Evolutionary conservation across 2,888 invertebrate species (phyloP).

Genomic region (Arrhopalites spinosus): DNA sequence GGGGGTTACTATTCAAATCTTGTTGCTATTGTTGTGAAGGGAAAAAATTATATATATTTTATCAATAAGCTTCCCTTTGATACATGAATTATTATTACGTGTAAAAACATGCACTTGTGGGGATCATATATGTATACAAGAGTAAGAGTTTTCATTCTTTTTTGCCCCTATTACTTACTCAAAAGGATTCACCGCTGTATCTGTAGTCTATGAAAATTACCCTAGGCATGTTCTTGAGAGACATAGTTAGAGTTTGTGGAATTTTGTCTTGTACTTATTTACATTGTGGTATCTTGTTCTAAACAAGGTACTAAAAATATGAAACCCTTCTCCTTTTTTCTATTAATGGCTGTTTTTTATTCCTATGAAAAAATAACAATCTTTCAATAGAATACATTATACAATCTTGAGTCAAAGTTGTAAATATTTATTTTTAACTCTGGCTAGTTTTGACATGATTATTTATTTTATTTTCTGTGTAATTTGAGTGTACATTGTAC

Average conservation of each 20-base stretch:
- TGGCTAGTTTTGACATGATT: too few species aligned
- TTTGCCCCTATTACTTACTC: not conserved
- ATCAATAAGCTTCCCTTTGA: constrained; percentile 3
- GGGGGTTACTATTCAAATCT: constrained; percentile 23
- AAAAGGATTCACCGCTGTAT: not conserved
- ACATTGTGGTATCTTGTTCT: too few species aligned
- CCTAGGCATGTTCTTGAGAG: not conserved
- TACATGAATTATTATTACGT: not conserved
- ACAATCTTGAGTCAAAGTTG: not conserved
- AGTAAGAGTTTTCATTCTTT: not conserved
- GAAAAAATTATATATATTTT: not conserved
- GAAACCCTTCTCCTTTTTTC: too few species aligned
- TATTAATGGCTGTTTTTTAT: too few species aligned
- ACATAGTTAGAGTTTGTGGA: too few species aligned
- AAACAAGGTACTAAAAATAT: too few species aligned
- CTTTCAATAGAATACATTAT: not conserved
- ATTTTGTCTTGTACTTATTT: too few species aligned
- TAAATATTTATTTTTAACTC: too few species aligned
- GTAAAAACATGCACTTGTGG: constrained; percentile 8
- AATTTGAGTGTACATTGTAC: too few species aligned
- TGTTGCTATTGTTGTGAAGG: constrained; percentile 16
- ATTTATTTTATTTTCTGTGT: too few species aligned
- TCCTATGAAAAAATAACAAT: too few species aligned
- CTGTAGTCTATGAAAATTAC: not conserved
- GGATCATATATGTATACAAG: not conserved